Percentiles rank a stretch among this genome's conserved stretches.
phyloP scores from a whole-genome alignment of 2,113 vertebrate species.

The Sigmodon hispidus region DNA sequence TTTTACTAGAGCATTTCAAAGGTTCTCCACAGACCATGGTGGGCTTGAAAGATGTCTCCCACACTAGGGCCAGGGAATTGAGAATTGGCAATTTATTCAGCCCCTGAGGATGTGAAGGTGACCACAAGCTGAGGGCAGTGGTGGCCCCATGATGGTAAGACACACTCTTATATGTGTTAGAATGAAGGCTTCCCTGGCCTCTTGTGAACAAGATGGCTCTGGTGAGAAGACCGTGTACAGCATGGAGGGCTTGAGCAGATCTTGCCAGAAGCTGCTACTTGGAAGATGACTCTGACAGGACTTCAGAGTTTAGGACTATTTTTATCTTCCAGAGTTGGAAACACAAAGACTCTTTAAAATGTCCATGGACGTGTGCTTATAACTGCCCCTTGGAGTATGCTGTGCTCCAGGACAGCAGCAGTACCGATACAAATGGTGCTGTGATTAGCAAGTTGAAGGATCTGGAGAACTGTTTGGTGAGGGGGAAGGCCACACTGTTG shows the following conservation, averaged over 20 bases:
- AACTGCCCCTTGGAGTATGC: background rate
- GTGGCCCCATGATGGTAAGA: background rate
- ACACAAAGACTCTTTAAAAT: background rate
- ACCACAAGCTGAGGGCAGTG: background rate
- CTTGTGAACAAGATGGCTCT: background rate
- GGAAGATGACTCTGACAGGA: background rate
- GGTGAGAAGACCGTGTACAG: background rate
- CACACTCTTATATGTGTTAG: background rate
- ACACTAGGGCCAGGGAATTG: background rate
- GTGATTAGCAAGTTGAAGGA: background rate
- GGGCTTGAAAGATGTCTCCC: background rate
- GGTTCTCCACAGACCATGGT: background rate
- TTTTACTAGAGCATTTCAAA: background rate
- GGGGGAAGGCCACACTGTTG: too few species aligned
- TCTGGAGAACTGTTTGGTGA: background rate
- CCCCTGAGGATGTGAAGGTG: background rate
- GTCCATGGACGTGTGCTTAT: rapidly evolving
- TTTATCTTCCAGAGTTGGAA: background rate
- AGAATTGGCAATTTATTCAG: background rate
- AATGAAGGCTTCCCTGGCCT: background rate
- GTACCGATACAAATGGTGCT: background rate
- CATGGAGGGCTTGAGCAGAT: background rate
- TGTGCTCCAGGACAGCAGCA: background rate
- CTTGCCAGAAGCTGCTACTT: background rate
- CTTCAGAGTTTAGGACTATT: too few species aligned